phyloP scores from a whole-genome alignment of 1,140 invertebrate genomes.

The Tyrophagus putrescentiae region DNA sequence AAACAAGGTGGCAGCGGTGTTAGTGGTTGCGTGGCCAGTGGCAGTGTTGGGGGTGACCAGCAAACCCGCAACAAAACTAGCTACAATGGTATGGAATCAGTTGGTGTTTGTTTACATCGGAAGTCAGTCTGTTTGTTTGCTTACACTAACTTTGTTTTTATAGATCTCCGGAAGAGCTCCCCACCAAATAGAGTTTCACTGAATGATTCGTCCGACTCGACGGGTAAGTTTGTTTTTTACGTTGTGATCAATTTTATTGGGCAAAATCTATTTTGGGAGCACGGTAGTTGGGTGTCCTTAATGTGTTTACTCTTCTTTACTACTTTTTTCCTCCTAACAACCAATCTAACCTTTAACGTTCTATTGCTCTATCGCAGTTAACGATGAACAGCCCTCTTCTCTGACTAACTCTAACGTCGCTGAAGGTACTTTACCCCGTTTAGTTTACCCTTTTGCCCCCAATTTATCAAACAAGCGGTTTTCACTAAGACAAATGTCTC shows the following conservation, averaged over 20 bases:
- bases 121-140: conserved; percentile 1
- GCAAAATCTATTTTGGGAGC: too few species aligned
- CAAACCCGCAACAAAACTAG: conserved; percentile 2
- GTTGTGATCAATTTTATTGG: background rate
- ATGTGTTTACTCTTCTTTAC: too few species aligned
- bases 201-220: conserved; percentile 16
- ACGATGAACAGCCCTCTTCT: too few species aligned
- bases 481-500: background rate
- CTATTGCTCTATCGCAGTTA: background rate
- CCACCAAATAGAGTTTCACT: background rate
- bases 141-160: background rate
- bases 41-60: background rate
- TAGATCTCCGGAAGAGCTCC: background rate
- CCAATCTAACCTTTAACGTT: background rate
- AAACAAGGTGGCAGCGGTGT: too few species aligned
- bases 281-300: too few species aligned
- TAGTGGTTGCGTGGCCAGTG: too few species aligned
- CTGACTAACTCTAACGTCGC: background rate
- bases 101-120: background rate
- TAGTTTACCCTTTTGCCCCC: background rate
- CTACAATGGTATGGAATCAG: background rate
- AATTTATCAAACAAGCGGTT: background rate
- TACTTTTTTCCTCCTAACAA: too few species aligned
- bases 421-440: background rate
- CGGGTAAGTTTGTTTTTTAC: conserved; percentile 4